Conservation (phyloP, 2,797 vertebrate genomes). For the Channallabes apus region DNA sequence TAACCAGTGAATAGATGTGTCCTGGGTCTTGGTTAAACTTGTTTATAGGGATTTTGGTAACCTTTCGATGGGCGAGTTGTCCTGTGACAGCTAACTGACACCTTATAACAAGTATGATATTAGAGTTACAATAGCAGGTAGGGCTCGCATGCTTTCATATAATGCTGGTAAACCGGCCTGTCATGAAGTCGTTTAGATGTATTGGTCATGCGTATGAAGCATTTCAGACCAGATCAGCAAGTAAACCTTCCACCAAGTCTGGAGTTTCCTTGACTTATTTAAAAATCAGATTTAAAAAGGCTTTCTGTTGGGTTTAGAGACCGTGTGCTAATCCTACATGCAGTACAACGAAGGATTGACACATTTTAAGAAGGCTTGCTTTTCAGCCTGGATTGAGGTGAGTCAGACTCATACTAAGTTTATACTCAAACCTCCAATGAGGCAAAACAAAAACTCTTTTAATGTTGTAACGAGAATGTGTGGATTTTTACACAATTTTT, state of each 20-base stretch:
- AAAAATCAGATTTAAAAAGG: background rate
- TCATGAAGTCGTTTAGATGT: background rate
- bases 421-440: no score
- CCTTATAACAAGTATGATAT: background rate
- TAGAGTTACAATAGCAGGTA: constrained; percentile 10
- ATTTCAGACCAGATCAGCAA: background rate
- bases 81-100: background rate
- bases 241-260: background rate
- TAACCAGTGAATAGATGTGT: background rate
- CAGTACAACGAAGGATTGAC: background rate
- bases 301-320: background rate
- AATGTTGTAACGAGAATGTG: background rate
- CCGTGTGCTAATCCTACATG: background rate
- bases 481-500: no score
- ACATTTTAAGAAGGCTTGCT: background rate
- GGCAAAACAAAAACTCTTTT: background rate
- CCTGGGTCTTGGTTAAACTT: background rate
- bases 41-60: background rate
- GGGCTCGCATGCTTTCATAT: background rate
- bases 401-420: background rate
- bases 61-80: background rate
- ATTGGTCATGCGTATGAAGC: background rate
- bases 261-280: background rate
- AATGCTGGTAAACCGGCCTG: constrained; percentile 15
- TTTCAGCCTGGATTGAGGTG: background rate